Evolutionary conservation across 2,888 invertebrate species (phyloP).

Genomic region (Tubiluchus corallicola): DNA sequence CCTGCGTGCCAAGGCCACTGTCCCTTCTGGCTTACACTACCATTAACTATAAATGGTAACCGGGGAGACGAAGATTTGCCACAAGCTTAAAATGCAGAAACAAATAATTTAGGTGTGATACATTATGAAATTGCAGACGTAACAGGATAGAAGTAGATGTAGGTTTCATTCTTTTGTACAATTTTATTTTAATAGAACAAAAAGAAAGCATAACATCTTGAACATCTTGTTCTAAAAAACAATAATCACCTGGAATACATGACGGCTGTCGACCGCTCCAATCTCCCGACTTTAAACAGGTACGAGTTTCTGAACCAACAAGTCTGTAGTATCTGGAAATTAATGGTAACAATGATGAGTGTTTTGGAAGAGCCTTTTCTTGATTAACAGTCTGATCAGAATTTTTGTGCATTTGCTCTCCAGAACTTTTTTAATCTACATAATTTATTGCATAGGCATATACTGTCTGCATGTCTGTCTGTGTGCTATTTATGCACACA

Average conservation of each 20-base stretch:
- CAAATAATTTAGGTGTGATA: no score
- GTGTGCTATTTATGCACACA: no score
- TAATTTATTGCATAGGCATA: no score
- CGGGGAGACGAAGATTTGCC: constrained; percentile 15
- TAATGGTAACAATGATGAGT: constrained; percentile 14
- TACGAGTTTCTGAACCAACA: constrained; percentile 14
- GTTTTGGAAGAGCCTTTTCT: no score
- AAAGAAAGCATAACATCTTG: constrained; percentile 6
- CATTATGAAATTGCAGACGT: no score
- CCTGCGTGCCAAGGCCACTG: constrained; percentile 18
- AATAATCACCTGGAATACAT: constrained; percentile 14
- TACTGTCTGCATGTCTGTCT: no score
- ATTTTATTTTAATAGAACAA: no score
- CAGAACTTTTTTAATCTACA: no score
- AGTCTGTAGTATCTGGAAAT: constrained; percentile 15
- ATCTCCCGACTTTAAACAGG: constrained; percentile 13
- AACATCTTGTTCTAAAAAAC: neutral
- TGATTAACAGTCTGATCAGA: no score
- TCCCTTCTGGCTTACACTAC: constrained; percentile 14
- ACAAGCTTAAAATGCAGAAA: constrained; percentile 13
- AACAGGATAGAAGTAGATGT: no score
- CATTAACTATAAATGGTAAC: constrained; percentile 15
- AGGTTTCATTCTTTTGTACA: no score
- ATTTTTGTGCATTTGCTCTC: no score
- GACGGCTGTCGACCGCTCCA: constrained; percentile 16